A percentile compares a stretch with the other conserved stretches of the same genome.
phyloP scores from a whole-genome alignment of 2,797 vertebrate species.

The Eutrigla gurnardus region DNA sequence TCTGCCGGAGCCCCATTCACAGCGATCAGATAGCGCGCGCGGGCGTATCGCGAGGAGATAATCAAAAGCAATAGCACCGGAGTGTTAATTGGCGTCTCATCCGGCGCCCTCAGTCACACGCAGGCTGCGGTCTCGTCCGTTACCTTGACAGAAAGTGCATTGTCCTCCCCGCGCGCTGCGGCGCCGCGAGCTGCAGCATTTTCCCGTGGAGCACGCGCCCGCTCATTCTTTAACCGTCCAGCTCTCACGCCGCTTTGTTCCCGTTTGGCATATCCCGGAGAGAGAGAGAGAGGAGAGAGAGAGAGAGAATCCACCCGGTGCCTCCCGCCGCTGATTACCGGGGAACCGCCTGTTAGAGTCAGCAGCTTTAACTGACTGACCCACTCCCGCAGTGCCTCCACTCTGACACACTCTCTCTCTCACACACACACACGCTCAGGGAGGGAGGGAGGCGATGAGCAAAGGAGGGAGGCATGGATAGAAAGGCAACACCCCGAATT shows the following conservation, averaged over 20 bases:
- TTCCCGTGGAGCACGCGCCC: constrained; percentile 85
- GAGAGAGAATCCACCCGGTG: constrained; percentile 38
- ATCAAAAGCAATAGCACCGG: constrained; percentile 30
- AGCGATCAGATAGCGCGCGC: not conserved
- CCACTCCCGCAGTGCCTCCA: constrained; percentile 74
- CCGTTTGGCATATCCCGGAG: constrained; percentile 67
- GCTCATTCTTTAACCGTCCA: constrained; percentile 79
- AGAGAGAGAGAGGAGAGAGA: constrained; percentile 1
- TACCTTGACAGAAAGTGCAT: constrained; percentile 88
- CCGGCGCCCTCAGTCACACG: constrained; percentile 31
- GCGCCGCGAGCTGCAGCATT: constrained; percentile 83
- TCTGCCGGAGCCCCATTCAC: constrained; percentile 18
- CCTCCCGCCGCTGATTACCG: constrained; percentile 38
- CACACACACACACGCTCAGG: constrained; percentile 25
- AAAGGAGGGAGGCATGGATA: constrained; percentile 66
- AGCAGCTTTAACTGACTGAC: constrained; percentile 73
- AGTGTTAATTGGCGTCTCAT: constrained; percentile 35
- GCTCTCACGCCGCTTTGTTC: constrained; percentile 75
- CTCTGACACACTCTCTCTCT: constrained; percentile 51
- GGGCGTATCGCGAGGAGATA: not conserved
- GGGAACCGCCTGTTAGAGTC: constrained; percentile 72
- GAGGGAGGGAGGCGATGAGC: constrained; percentile 58
- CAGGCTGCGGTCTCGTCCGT: constrained; percentile 36
- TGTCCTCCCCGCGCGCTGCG: constrained; percentile 83
- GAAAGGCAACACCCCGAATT: constrained; percentile 84